Evolutionary conservation across 2,888 invertebrate species (phyloP), one percentile per base, ranked within the genome.

Genomic region (Cataglyphis albicans): DNA sequence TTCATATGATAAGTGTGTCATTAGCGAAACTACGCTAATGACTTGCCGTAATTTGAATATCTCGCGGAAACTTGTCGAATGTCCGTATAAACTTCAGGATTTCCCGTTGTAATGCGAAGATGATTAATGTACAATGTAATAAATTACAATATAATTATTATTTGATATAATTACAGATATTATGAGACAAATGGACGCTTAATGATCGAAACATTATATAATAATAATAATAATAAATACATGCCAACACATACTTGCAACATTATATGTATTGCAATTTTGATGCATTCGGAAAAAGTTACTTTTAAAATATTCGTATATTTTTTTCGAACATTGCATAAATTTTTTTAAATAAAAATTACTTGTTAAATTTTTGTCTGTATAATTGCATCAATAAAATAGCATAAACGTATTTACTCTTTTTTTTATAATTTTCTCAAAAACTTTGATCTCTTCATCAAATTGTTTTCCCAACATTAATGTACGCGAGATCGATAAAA

Each of bases 1-100:
- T 88, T 88, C 88, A 88, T 88, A 88, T 88, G 88, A 85, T 88
- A 88, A 88, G 76, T 85, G 75, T 41, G 72, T 84, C 78, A 84
- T 87, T 87, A 87, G 68, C 55, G 80, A 35, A 61, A 61, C 87
- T 32, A 75, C 68, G 81, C 88, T 88, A 88, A 86, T 78, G 78
- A 44, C 68, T 41, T 59, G 32, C 35, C 67, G 44, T 70, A 70
- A 80, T 80, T 80, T 80, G 78, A 80, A 80, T 68, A 68, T 80
- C 78, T 80, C 72, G 25, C 78, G 78, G 78, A 80, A 80, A 80
- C 78, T 80, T 80, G 78, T 80, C 78, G 78, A 80, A 80, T 18
- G 44, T 72, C 78, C 25, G 57, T 59, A 59, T 80, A 72, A 80
- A 80, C 78, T 72, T 72, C 70, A 80, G 78, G 59, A 72, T 72